A percentile compares a stretch with the other conserved stretches of the same genome.
Evolutionary conservation across 2,113 vertebrate species (phyloP).

Genomic region (Crotalus helleri): DNA sequence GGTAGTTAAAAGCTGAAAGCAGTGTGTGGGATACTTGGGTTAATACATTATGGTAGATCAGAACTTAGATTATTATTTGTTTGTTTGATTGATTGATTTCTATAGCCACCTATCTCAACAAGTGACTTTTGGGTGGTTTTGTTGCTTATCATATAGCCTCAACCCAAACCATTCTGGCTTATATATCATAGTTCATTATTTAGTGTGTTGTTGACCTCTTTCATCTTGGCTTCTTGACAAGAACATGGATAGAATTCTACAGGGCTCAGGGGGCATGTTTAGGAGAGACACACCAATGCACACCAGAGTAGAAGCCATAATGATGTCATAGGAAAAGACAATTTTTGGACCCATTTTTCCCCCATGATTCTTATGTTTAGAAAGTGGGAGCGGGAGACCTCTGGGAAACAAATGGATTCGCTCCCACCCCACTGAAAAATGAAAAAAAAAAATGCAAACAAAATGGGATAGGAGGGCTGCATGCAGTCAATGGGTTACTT

Average conservation of each 20-base stretch:
- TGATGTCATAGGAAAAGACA: not conserved
- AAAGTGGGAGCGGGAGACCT: not conserved
- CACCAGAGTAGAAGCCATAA: not conserved
- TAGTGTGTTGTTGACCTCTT: not conserved
- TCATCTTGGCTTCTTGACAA: not conserved
- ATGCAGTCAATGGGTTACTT: not conserved
- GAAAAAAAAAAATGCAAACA: not conserved
- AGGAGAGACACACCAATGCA: not conserved
- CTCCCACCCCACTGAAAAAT: not conserved
- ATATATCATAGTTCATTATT: not conserved
- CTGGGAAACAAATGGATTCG: not conserved
- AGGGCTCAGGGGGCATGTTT: not conserved
- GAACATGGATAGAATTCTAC: not conserved
- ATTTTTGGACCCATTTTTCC: not conserved
- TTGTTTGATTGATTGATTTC: not conserved
- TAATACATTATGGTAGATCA: not conserved
- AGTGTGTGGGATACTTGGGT: not conserved
- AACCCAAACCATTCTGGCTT: not conserved
- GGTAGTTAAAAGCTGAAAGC: not conserved
- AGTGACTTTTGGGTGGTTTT: not conserved
- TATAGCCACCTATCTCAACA: not conserved
- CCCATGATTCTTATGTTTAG: not conserved
- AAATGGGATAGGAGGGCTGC: not conserved
- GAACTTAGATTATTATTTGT: not conserved
- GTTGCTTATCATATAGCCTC: not conserved